phyloP scores from a whole-genome alignment of 35 echinoderm and acorn worm species.

The Apostichopus japonicus region DNA sequence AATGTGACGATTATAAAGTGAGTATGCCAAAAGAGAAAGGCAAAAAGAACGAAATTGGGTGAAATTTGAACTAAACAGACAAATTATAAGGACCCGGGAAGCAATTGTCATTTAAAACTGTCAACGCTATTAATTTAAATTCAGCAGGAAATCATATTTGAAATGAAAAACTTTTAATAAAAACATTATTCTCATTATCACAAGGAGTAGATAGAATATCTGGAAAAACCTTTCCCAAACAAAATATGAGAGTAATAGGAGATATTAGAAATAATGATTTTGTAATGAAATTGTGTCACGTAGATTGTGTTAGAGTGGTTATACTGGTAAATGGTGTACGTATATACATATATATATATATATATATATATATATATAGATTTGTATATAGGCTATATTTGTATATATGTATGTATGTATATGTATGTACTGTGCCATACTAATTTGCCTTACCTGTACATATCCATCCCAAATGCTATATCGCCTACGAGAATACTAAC shows the following conservation, averaged over 20 bases:
- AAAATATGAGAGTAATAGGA: no score
- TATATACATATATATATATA: not conserved
- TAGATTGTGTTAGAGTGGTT: not conserved
- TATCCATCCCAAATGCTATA: not conserved
- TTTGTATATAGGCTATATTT: not conserved
- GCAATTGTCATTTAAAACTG: not conserved
- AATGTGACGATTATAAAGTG: no score
- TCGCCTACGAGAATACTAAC: conserved; percentile 12
- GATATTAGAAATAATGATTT: no score
- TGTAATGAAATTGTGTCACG: no score
- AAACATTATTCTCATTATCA: not conserved
- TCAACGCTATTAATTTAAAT: not conserved
- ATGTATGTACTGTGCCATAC: not conserved
- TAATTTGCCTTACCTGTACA: not conserved
- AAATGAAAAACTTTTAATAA: not conserved
- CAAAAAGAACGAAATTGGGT: not conserved
- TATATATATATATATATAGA: not conserved
- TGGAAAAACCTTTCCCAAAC: no score
- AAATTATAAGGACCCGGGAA: not conserved
- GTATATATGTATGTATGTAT: not conserved
- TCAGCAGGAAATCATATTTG: not conserved
- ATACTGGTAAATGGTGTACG: not conserved
- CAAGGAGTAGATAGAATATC: not conserved
- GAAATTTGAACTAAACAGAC: not conserved
- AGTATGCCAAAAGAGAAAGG: no score